Base-by-base conservation (phyloP, 2,113 vertebrate species). In the Acanthochromis polyacanthus region DNA sequence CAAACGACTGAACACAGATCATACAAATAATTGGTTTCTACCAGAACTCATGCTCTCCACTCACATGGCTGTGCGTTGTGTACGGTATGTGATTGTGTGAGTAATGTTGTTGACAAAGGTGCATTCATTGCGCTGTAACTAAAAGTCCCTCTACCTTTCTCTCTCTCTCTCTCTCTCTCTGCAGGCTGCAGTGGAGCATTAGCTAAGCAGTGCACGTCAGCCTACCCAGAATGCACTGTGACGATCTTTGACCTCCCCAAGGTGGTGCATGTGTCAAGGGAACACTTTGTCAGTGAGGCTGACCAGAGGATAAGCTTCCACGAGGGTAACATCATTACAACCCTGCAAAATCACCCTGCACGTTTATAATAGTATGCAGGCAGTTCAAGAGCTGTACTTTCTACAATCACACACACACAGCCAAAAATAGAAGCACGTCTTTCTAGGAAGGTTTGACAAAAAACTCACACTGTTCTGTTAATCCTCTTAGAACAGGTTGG, bases 181-280 rank as follows among this genome's bases (percentile, higher is more conserved):
- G 56, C 64, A 98, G 97, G 97, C 28, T 95, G 96, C 12, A 95
- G 96, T 5, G 97, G 97, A 22, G 96, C 95, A 46, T 91, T 99
- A 92, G 97, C 96, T 19, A 92, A 63, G 63, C 94, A 93, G 3
- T 96, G 89, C 72, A 88, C 92, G 16, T 91, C 94, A 8, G 84
- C 93, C 40, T 97, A 98, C 89, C 96, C 96, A 1, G 87, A 87
- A 7, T 95, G 95, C 67, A 86, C 23, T 0, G 94, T 98, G 65
- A 95, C 92, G 7, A 93, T 99, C 51, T 96, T 97, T 28, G 97
- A 99, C 86, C 84, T 96, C 68, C 95, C 96, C 0, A 94, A 94
- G 40, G 97, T 98, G 10, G 91, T 96, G 0, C 77, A 53, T 25
- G 74, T 82, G 25, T 95, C 95, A 0, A 92, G 84, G 81, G 86